Conservation (phyloP, 2,797 vertebrate species). For the Streptopelia turtur region DNA sequence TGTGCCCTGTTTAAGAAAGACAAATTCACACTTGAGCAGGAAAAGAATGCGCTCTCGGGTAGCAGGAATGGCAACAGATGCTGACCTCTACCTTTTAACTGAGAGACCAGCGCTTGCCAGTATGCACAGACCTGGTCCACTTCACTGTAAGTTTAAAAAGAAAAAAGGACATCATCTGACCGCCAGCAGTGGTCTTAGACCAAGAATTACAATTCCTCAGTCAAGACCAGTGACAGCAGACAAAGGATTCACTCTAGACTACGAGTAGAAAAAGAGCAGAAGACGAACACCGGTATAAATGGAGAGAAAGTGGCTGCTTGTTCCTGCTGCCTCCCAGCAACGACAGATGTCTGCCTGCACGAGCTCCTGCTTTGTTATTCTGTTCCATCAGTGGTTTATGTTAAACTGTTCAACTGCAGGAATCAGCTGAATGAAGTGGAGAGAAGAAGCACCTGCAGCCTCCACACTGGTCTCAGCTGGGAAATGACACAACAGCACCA, state of each 20-base stretch:
- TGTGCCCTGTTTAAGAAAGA: background rate
- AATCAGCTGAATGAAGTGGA: background rate
- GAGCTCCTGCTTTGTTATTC: background rate
- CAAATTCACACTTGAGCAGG: accelerated
- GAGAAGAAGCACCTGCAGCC: slow-evolving; percentile 19
- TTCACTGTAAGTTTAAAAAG: accelerated
- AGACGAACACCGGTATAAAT: background rate
- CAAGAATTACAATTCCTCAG: background rate
- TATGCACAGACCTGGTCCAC: background rate
- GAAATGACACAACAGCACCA: background rate
- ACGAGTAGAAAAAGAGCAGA: background rate
- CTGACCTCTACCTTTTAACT: background rate
- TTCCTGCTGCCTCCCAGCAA: background rate
- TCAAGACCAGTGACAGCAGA: background rate
- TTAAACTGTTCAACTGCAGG: background rate
- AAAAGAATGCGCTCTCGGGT: background rate
- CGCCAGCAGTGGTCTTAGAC: background rate
- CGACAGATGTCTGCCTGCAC: background rate
- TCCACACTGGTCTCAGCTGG: slow-evolving; percentile 9
- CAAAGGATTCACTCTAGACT: background rate
- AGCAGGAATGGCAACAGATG: background rate
- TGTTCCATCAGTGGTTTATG: background rate
- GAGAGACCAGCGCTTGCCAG: background rate
- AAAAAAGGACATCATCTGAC: accelerated
- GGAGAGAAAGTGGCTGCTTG: background rate